Conservation (phyloP, 2,888 invertebrate species). For the Archips crataeganus region DNA sequence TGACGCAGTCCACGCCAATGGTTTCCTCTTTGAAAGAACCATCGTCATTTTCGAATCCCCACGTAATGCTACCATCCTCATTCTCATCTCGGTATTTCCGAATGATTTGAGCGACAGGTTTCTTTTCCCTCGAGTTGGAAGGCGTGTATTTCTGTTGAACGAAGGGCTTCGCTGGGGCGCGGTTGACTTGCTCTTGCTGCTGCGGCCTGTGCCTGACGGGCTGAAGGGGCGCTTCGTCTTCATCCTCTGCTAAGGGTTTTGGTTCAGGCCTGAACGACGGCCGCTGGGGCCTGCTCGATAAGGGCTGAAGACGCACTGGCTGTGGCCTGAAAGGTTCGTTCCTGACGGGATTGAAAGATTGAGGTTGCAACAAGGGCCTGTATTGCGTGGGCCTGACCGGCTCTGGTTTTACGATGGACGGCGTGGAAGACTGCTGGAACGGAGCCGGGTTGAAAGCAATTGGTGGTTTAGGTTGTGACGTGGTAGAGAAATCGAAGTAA, state of each 20-base stretch:
- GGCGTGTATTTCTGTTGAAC: slow-evolving; percentile 76
- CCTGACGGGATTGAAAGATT: slow-evolving; percentile 72
- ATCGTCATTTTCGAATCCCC: slow-evolving; percentile 96
- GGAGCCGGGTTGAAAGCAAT: slow-evolving; percentile 75
- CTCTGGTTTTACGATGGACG: slow-evolving; percentile 68
- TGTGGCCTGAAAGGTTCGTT: slow-evolving; percentile 73
- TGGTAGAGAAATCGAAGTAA: slow-evolving; percentile 76
- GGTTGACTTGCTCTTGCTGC: slow-evolving; percentile 68
- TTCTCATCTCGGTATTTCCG: slow-evolving; percentile 92
- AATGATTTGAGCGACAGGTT: slow-evolving; percentile 90
- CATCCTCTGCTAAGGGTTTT: slow-evolving; percentile 72
- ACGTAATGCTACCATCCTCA: slow-evolving; percentile 92
- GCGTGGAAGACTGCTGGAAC: slow-evolving; percentile 73
- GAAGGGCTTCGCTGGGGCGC: slow-evolving; percentile 67
- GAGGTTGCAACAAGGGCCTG: slow-evolving; percentile 72
- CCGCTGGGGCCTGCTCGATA: slow-evolving; percentile 80
- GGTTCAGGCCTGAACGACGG: slow-evolving; percentile 83
- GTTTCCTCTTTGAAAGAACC: slow-evolving; percentile 95
- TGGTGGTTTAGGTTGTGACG: slow-evolving; percentile 78
- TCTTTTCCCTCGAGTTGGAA: slow-evolving; percentile 82
- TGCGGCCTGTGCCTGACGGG: slow-evolving; percentile 78
- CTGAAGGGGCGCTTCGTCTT: slow-evolving; percentile 76
- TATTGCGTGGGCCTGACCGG: slow-evolving; percentile 79
- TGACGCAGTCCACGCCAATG: slow-evolving; percentile 91
- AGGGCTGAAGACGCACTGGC: slow-evolving; percentile 76